Conservation (phyloP, 2,113 vertebrate genomes). For the Sinocyclocheilus anshuiensis region DNA sequence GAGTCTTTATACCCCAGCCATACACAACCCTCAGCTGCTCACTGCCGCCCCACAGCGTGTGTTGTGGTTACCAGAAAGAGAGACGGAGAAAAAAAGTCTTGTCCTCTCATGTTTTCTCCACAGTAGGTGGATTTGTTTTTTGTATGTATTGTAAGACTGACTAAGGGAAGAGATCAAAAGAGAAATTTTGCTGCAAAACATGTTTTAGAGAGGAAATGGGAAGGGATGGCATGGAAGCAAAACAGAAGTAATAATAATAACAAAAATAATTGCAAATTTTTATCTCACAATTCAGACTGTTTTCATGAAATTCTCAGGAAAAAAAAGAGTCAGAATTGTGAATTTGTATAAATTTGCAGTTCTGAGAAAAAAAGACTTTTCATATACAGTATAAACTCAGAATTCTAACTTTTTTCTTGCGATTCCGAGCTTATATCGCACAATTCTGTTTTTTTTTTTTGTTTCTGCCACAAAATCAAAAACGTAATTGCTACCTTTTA, state of each 20-base stretch:
- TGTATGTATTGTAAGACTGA: neutral
- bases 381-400: no score
- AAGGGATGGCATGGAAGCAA: neutral
- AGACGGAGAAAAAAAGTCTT: slow-evolving; percentile 18
- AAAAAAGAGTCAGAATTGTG: no score
- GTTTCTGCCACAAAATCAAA: no score
- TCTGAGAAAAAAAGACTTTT: no score
- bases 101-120: slow-evolving; percentile 49
- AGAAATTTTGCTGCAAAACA: neutral
- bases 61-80: slow-evolving; percentile 53
- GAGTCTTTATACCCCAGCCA: slow-evolving; percentile 45
- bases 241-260: neutral
- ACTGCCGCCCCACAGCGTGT: slow-evolving; percentile 45
- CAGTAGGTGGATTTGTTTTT: slow-evolving; percentile 5
- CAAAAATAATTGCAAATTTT: no score
- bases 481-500: no score
- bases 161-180: slow-evolving; percentile 8
- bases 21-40: slow-evolving; percentile 44
- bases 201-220: neutral
- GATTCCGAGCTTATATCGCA: no score
- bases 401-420: no score
- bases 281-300: no score
- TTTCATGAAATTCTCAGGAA: no score
- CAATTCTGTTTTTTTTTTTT: no score
- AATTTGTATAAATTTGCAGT: no score